Base-by-base conservation (phyloP, 2,113 vertebrate species). In the Pygoscelis antarcticus region DNA sequence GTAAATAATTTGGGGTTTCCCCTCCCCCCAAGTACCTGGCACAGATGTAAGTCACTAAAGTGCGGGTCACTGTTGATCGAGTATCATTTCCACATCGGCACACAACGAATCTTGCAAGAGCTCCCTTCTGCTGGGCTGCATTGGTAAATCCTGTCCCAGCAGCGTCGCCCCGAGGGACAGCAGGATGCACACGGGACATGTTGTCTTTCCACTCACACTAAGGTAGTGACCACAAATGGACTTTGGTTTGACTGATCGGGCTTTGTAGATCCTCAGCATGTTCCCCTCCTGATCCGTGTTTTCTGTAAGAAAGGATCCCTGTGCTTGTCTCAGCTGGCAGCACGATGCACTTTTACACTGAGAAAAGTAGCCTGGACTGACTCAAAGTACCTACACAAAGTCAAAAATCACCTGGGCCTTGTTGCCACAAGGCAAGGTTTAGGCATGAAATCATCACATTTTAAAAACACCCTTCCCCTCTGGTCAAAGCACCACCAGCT, bases 41-140 rank as follows among this genome's bases (percentile, higher is more conserved):
- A 38, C 7, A 61, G 62, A 47, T 4, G 9, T 2, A 32, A 38
- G 29, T 64, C 72, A 40, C 22, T 57, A 69, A 47, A 19, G 13
- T 0, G 0, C 11, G 46, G 32, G 42, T 62, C 29, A 29, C 18
- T 58, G n/a, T 12, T 36, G 62, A 16, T 44, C 20, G 5, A 85
- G 18, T 10, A 21, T 20, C 36, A 10, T 62, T 32, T 62, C 69
- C 34, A 46, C 38, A 3, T 11, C 0, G 1, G 16, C 46, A 52
- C 3, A 0, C 32, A 51, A 32, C 1, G 0, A 8, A 7, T 20
- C 42, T 36, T 10, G 1, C 49, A 46, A 57, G 9, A 1, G 0
- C 29, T 46, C 19, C 54, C 36, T 69, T 68, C 60, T 76, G 34
- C 57, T 19, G 27, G 3, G 15, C 54, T 6, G 19, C 1, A 1